These are phyloP conservation scores for Cephus cinctus DNA, from an alignment of 1,140 invertebrate genomes.

Conservation along the genomic window DNA sequence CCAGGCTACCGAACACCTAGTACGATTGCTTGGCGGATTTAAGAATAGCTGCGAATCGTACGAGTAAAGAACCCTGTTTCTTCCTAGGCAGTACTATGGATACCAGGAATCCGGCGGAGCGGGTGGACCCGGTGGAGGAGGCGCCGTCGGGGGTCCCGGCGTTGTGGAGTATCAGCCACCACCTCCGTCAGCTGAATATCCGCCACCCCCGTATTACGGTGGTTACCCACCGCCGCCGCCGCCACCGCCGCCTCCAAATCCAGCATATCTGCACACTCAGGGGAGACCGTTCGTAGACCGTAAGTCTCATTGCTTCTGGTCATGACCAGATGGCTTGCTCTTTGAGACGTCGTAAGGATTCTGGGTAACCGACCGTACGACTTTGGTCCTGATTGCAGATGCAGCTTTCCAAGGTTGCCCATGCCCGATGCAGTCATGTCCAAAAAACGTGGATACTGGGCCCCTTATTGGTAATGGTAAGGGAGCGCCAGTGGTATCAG, in stretches of 20 bases:
- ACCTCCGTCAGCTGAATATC: constrained; percentile 45
- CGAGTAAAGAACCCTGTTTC: background rate
- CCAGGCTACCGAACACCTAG: no score
- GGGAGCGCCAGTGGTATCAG: constrained; percentile 69
- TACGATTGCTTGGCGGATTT: no score
- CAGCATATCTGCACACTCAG: constrained; percentile 56
- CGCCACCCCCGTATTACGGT: constrained; percentile 50
- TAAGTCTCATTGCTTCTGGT: constrained; percentile 30
- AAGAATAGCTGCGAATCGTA: no score
- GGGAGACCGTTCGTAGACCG: constrained; percentile 53
- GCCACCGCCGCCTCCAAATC: constrained; percentile 64
- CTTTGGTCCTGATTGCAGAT: constrained; percentile 48
- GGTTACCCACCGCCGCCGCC: constrained; percentile 67
- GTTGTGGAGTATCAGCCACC: constrained; percentile 49
- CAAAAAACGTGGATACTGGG: constrained; percentile 96
- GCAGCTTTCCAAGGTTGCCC: constrained; percentile 69
- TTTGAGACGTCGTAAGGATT: constrained; percentile 1
- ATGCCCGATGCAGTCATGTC: constrained; percentile 86
- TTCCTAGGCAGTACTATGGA: constrained; percentile 47
- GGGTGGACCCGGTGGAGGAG: constrained; percentile 38
- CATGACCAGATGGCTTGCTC: no score
- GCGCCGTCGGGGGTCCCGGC: constrained; percentile 36
- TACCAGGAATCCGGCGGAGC: constrained; percentile 46
- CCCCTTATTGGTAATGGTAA: constrained; percentile 86
- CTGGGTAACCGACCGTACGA: background rate